Evolutionary conservation across 2,797 vertebrate species (phyloP), one percentile per base, ranked within the genome.

Genomic region (Anguilla megastoma): DNA sequence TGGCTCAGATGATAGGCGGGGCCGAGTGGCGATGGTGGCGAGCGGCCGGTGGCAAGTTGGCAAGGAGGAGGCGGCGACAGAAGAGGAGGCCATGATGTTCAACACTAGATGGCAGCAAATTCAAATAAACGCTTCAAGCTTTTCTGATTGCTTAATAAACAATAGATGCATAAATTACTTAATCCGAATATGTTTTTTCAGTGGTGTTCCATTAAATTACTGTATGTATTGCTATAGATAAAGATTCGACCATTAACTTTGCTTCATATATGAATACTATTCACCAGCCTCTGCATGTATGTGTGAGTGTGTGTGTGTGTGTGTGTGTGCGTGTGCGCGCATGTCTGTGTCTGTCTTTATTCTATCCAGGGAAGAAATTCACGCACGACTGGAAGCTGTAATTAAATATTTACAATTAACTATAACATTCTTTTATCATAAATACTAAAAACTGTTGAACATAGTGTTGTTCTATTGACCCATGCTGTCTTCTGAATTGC

Each of bases 61-160:
- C 36, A 41, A 0, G 36, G 36, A 41, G 36, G 36, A 41, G 36
- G 36, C 36, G 36, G 36, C 36, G 36, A 41, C 36, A 0, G 3
- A 41, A 41, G 36, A 41, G 36, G 36, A 41, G 36, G 36, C 36
- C 36, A 27, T 24, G 63, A 56, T 76, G 27, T 18, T 14, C 0
- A 76, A 79, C 45, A 89, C 85, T 88, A 91, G 91, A 88, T 90
- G 92, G 89, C 89, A 91, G 89, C 87, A 92, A 82, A 90, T 52
- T 56, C 85, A 52, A 58, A 69, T 66, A 80, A 33, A 74, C 36
- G 56, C 30, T 86, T 87, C 80, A 82, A 36, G 18, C 16, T 21
- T 33, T 76, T 76, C 71, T 74, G 69, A 33, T 30, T 85, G 63
- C 80, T 41, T 66, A 83, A 36, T 58, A 48, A 74, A 71, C 27